Conservation (phyloP, 2,797 vertebrate genomes). For the Babyrousa celebensis region DNA sequence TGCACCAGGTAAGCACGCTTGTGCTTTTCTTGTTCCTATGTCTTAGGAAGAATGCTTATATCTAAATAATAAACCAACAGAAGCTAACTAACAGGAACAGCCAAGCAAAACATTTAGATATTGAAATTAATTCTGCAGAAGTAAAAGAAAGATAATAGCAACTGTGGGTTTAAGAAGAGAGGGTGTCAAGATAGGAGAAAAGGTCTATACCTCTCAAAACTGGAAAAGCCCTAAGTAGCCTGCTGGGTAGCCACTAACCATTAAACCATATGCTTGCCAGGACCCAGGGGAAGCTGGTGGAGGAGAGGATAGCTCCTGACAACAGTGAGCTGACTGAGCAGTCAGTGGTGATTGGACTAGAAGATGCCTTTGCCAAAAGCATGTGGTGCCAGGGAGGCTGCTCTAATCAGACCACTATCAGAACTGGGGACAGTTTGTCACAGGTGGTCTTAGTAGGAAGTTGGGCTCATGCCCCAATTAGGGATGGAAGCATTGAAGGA, state of each 20-base stretch:
- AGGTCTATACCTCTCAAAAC: background rate
- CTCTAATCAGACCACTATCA: background rate
- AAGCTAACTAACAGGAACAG: background rate
- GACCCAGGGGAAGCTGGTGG: background rate
- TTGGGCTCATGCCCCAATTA: background rate
- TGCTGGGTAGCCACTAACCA: background rate
- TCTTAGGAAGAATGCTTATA: background rate
- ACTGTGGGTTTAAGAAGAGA: slow-evolving; percentile 6
- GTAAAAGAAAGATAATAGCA: background rate
- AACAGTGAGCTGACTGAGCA: background rate
- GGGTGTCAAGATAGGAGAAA: background rate
- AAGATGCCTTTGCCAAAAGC: slow-evolving; percentile 8
- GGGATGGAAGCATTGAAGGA: background rate
- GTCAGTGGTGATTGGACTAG: background rate
- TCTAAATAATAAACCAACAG: slow-evolving; percentile 28
- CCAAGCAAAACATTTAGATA: background rate
- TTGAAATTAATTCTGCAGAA: slow-evolving; percentile 12
- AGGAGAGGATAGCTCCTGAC: background rate
- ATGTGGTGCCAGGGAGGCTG: background rate
- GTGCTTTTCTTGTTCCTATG: background rate
- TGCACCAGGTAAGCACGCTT: slow-evolving; percentile 69
- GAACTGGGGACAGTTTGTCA: background rate
- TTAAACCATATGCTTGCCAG: background rate
- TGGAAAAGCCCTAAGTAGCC: background rate
- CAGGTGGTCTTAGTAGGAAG: background rate